phyloP scores from a whole-genome alignment of 2,113 vertebrate species.

The Mungos mungo region DNA sequence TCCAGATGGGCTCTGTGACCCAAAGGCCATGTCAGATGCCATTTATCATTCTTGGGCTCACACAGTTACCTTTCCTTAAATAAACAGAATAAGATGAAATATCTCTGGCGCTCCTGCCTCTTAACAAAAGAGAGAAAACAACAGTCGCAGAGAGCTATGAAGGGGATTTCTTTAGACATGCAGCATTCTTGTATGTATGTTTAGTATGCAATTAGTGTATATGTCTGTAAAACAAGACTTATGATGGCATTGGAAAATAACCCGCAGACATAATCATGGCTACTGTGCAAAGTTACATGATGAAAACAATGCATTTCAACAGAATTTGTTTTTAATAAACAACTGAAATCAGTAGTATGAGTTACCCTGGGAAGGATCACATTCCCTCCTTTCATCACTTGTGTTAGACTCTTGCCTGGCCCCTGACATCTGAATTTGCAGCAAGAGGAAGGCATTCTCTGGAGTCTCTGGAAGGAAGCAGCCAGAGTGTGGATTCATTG shows the following conservation, averaged over 20 bases:
- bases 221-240: neutral
- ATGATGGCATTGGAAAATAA: neutral
- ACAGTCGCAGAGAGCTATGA: neutral
- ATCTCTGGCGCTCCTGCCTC: neutral
- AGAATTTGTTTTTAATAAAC: neutral
- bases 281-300: neutral
- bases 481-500: neutral
- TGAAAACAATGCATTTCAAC: neutral
- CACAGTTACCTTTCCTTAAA: neutral
- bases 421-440: neutral
- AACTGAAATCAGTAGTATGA: neutral
- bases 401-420: neutral
- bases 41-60: neutral
- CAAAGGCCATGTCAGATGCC: neutral
- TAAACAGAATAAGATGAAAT: neutral
- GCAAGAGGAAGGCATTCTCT: neutral
- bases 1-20: neutral
- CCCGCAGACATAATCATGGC: neutral
- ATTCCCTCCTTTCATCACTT: neutral
- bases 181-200: neutral
- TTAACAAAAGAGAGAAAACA: constrained; percentile 1
- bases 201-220: neutral
- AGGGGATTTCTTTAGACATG: constrained; percentile 18
- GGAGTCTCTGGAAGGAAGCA: neutral
- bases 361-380: neutral